phyloP scores from a whole-genome alignment of 2,797 vertebrate species.

The Tokudaia muenninki region DNA sequence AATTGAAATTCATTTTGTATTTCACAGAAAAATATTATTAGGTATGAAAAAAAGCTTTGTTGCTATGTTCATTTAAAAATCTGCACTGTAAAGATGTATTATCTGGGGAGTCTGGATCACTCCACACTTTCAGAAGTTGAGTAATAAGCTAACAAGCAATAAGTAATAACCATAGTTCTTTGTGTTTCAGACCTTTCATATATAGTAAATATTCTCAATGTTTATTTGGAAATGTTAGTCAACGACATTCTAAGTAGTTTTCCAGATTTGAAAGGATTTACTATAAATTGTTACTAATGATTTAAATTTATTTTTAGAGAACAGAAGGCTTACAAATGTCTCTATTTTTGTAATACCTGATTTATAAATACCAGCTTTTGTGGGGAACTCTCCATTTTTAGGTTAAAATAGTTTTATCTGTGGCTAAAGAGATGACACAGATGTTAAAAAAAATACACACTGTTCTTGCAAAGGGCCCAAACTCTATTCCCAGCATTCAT shows the following conservation, averaged over 20 bases:
- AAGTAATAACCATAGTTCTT: not conserved
- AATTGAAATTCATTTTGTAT: not conserved
- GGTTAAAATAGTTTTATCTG: slow-evolving; percentile 16
- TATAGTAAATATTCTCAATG: slow-evolving; percentile 6
- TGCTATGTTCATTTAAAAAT: not conserved
- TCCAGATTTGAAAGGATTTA: slow-evolving; percentile 5
- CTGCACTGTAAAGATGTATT: not conserved
- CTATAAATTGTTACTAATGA: not conserved
- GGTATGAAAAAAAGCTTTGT: not conserved
- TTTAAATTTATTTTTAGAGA: slow-evolving; percentile 43
- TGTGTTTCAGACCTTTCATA: not conserved
- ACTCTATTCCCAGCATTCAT: not conserved
- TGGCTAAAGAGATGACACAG: not conserved
- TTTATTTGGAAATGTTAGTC: slow-evolving; percentile 31
- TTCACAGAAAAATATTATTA: not conserved
- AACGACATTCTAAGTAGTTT: not conserved
- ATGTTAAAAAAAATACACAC: not conserved
- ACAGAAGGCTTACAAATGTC: slow-evolving; percentile 25
- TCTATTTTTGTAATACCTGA: slow-evolving; percentile 36
- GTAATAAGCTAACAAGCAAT: not conserved
- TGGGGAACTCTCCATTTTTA: not conserved
- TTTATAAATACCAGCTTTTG: slow-evolving; percentile 26
- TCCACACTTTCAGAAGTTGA: not conserved
- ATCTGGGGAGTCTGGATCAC: not conserved
- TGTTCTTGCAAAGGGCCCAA: not conserved